Evolutionary conservation across 2,797 vertebrate species (phyloP).

Genomic region (Rallus crepitans): DNA sequence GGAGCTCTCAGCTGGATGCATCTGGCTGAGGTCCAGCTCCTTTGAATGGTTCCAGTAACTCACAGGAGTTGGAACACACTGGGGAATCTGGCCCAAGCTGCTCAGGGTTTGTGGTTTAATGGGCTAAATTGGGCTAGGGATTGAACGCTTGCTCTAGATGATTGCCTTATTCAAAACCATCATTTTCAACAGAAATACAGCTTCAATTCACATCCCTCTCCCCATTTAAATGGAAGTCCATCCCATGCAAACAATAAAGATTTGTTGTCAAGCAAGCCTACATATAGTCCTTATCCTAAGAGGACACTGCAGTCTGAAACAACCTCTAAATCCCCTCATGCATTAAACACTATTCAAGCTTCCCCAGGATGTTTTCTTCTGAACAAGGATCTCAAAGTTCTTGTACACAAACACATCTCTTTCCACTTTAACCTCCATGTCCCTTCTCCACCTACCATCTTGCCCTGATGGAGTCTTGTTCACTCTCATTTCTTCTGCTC

Average conservation of each 20-base stretch:
- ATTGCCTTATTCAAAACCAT: conserved; percentile 4
- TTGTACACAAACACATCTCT: neutral
- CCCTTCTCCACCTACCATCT: neutral
- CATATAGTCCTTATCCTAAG: neutral
- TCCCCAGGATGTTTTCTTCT: neutral
- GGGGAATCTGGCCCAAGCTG: conserved; percentile 32
- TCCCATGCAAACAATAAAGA: neutral
- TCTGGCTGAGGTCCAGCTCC: conserved; percentile 32
- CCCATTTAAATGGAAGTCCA: neutral
- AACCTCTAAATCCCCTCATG: neutral
- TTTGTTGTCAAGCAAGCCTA: neutral
- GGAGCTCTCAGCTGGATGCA: conserved; percentile 39
- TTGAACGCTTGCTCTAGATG: neutral
- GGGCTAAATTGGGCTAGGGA: conserved; percentile 31
- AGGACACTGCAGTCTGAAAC: neutral
- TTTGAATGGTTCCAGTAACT: conserved; percentile 58
- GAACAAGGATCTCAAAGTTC: neutral
- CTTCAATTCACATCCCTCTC: neutral
- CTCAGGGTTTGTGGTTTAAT: conserved; percentile 56
- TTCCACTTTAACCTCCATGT: neutral
- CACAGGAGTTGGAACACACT: conserved; percentile 34
- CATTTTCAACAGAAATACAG: conserved; percentile 7
- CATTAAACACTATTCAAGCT: neutral
- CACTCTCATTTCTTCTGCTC: neutral
- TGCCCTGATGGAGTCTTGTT: fast-evolving